phyloP scores from a whole-genome alignment of 2,113 vertebrate species.

The Corydoras sp. region DNA sequence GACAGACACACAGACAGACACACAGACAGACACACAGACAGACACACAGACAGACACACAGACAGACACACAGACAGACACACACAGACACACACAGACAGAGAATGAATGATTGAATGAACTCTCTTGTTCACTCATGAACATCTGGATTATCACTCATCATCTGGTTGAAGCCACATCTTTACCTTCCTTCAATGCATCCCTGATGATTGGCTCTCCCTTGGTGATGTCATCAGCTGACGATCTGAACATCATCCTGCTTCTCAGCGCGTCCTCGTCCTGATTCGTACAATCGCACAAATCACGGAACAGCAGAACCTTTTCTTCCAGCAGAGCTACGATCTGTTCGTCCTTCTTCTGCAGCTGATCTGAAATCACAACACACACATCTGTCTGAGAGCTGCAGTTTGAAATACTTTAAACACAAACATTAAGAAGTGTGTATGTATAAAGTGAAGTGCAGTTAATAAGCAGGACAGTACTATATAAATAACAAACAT shows the following conservation, averaged over 20 bases:
- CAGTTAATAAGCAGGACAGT: too few relatives aligned
- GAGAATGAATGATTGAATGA: too few relatives aligned
- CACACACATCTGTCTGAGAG: not conserved
- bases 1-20: slow-evolving; percentile 1
- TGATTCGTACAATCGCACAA: slow-evolving; percentile 66
- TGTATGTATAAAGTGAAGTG: too few relatives aligned
- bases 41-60: too few relatives aligned
- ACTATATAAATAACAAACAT: too few relatives aligned
- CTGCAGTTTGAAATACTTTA: not conserved
- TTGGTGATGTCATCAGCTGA: slow-evolving; percentile 75
- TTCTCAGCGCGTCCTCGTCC: slow-evolving; percentile 60
- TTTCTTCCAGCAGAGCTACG: slow-evolving; percentile 77
- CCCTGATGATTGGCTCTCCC: slow-evolving; percentile 80
- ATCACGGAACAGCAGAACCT: slow-evolving; percentile 78
- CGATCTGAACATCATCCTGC: slow-evolving; percentile 75
- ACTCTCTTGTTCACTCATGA: too few relatives aligned
- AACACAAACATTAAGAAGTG: not conserved
- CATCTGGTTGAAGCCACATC: not conserved
- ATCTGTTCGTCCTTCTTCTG: slow-evolving; percentile 85
- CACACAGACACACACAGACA: too few relatives aligned
- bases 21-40: not conserved
- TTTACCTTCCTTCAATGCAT: slow-evolving; percentile 79
- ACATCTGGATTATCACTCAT: not conserved
- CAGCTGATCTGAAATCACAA: slow-evolving; percentile 71
- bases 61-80: too few relatives aligned